phyloP scores from a whole-genome alignment of 2,888 invertebrate genomes.

The Ptychoptera albimana region DNA sequence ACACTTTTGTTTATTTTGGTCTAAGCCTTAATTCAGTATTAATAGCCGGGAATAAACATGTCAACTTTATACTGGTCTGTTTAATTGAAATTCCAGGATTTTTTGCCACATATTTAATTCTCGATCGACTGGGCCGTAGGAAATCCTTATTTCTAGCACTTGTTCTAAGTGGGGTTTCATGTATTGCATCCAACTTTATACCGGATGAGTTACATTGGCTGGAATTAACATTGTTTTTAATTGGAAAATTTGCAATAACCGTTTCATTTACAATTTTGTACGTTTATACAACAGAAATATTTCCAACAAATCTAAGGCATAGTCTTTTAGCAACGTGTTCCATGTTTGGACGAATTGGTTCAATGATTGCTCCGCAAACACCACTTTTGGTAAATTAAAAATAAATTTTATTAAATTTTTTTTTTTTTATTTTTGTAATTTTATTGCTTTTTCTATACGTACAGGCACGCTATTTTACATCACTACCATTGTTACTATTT shows the following conservation, averaged over 20 bases:
- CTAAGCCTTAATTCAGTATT: constrained; percentile 61
- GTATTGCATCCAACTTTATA: constrained; percentile 23
- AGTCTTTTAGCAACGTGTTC: constrained; percentile 50
- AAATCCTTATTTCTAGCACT: constrained; percentile 40
- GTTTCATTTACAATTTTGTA: constrained; percentile 50
- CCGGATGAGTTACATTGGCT: constrained; percentile 14
- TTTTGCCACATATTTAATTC: constrained; percentile 40
- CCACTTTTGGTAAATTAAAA: constrained; percentile 36
- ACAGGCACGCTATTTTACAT: no score
- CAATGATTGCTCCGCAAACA: constrained; percentile 53
- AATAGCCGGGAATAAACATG: constrained; percentile 54
- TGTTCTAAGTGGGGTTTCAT: constrained; percentile 32
- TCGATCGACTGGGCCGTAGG: constrained; percentile 47
- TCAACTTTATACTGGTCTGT: constrained; percentile 47
- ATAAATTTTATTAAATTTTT: no score
- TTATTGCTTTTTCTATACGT: no score
- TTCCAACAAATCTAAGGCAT: constrained; percentile 49
- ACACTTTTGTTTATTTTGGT: constrained; percentile 66
- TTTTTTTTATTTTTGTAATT: no score
- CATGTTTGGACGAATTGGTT: constrained; percentile 51
- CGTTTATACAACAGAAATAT: constrained; percentile 53
- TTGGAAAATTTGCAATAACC: constrained; percentile 48
- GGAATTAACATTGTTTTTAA: constrained; percentile 31
- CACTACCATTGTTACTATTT: constrained; percentile 36
- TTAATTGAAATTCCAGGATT: constrained; percentile 58